Base-by-base conservation (phyloP, 2,888 invertebrate species). In the Kuschelorhynchus macadamiae region DNA sequence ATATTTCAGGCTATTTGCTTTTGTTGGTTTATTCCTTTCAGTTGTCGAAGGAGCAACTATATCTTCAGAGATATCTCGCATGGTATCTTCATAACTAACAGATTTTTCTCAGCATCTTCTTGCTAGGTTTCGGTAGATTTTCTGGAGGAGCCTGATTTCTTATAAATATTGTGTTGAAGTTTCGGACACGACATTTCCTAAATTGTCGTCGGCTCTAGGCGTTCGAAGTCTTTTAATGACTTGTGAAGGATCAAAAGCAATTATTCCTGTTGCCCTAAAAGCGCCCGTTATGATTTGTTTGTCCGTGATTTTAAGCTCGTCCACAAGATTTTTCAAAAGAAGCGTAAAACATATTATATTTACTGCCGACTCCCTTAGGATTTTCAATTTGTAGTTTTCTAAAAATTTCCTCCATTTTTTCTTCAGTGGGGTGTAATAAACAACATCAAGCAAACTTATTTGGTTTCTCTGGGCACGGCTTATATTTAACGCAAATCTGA, bases 381-480 rank as follows among this genome's bases (percentile, higher is more conserved):
- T 52, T 52, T 18, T 52, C 8, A 32, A 57, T 32, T 57, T 57
- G 32, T 42, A 32, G 5, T 41, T 25, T 11, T 12, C 5, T 8
- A 57, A 30, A 42, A 57, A 46, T 12, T 57, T 32, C 20, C 46
- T 25, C 57, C 57, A 57, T 8, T 21, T 46, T 32, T 30, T 44
- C 25, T 57, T 57, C n/a, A 57, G 12, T 14, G 33, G 57, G 11
- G 17, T 25, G 20, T 57, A 57, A 14, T 42, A 57, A 25, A n/a
- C 52, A 3, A 52, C 52, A 52, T 52, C 46, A 12, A 50, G 17
- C 9, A 60, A 60, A 11, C 14, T 36, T 18, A 64, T 56, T 14
- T 64, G 16, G 7, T 47, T 32, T 47, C 64, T 64, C 32, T 64
- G 64, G 32, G 7, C 25, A 5, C 25, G 25, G 25, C 25, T 7